Base-by-base conservation (phyloP, 2,797 vertebrate species). In the Neosilurus hyrtlii region DNA sequence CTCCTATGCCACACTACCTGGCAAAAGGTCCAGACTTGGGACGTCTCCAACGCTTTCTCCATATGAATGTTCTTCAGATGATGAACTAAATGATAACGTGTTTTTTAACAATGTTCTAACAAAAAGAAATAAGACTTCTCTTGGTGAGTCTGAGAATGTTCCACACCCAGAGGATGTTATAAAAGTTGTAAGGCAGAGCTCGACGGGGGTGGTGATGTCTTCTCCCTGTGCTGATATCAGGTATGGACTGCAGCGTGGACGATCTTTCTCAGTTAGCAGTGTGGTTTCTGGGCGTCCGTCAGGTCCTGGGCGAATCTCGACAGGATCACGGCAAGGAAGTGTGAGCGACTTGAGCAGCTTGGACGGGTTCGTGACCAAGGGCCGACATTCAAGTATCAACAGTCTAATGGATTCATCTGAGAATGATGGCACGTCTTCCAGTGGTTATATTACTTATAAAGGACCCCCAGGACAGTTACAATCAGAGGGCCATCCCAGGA, bases 251-350 rank as follows among this genome's bases (percentile, higher is more conserved):
- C 91, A 91, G 73, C 91, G 89, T 7, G 90, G 93, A 24, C 91
- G 90, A 78, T 93, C 93, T 0, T 91, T 92, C 87, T 95, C 94
- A 35, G 94, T 95, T 9, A 93, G 89, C 59, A 94, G 93, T 0
- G 92, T 95, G 2, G 86, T 92, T 61, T 93, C 92, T 24, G 90
- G 92, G 81, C 92, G 94, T 77, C 91, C 92, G 11, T 94, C 93
- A 1, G 89, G 93, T 18, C 92, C 94, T 11, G 93, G 92, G 54
- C 93, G 94, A 14, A 95, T 95, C 81, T 94, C 94, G 20, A 94
- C 92, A 20, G 93, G 93, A 67, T 89, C 92, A 26, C 89, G 89
- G 76, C 89, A 90, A 82, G 89, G 90, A 91, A 95, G 94, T 70
- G 78, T 91, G 49, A 91, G 91, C 5, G 91, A 94, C 80, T 90